phyloP scores from a whole-genome alignment of 2,113 vertebrate species.

The Epinephelus cyanopodus region DNA sequence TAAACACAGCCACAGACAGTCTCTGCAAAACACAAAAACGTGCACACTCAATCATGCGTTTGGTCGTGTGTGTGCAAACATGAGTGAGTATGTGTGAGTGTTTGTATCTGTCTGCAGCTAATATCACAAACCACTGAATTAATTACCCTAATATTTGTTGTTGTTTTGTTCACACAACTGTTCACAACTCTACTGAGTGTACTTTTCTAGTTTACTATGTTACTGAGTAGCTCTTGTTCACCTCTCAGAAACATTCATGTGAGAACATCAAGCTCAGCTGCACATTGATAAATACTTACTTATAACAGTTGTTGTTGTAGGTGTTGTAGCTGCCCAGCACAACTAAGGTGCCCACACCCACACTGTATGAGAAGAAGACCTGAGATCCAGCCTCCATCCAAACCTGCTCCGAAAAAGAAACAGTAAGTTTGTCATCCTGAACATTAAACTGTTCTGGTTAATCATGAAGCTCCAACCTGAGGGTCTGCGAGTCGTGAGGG shows the following conservation, averaged over 20 bases:
- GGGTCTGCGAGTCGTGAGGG: constrained; percentile 75
- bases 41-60: too few relatives aligned
- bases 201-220: background rate
- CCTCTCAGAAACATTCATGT: background rate
- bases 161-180: too few relatives aligned
- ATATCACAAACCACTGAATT: too few relatives aligned
- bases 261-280: background rate
- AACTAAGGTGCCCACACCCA: constrained; percentile 72
- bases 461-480: constrained; percentile 63
- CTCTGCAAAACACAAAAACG: constrained; percentile 65
- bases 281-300: constrained; percentile 49
- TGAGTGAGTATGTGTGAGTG: too few relatives aligned
- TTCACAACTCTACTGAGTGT: too few relatives aligned
- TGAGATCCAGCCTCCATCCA: constrained; percentile 86
- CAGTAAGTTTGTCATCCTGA: background rate
- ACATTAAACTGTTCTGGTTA: background rate
- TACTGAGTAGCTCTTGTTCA: background rate
- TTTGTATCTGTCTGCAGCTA: too few relatives aligned
- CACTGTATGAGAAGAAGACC: constrained; percentile 83
- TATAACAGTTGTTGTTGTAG: constrained; percentile 84
- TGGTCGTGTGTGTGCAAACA: background rate
- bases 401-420: constrained; percentile 70
- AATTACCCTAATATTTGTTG: too few relatives aligned
- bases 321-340: constrained; percentile 83
- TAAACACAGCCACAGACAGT: constrained; percentile 81